A percentile compares a stretch with the other conserved stretches of the same genome.
Evolutionary conservation across 1,140 invertebrate species (phyloP).

Genomic region (Euura lappo): DNA sequence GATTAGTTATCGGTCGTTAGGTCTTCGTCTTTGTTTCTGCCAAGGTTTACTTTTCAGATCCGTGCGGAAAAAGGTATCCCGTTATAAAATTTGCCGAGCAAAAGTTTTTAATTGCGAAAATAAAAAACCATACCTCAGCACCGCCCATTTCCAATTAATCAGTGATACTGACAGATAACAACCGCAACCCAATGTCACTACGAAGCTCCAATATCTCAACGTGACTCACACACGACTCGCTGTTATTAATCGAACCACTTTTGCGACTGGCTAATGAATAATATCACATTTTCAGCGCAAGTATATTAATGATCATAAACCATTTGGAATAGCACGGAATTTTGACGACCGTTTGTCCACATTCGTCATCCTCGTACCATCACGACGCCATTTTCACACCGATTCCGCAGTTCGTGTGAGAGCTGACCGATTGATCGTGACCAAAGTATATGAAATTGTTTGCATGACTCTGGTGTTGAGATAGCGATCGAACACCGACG

Average conservation of each 20-base stretch:
- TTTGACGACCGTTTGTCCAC: too few species aligned
- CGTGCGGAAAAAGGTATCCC: not conserved
- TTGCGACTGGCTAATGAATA: not conserved
- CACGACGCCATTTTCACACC: too few species aligned
- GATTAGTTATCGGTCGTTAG: too few species aligned
- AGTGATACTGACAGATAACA: not conserved
- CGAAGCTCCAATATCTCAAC: not conserved
- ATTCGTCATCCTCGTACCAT: too few species aligned
- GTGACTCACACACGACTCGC: not conserved
- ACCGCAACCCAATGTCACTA: not conserved
- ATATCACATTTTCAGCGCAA: not conserved
- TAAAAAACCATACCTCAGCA: not conserved
- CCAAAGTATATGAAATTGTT: not conserved
- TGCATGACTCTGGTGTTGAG: not conserved
- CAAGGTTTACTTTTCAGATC: too few species aligned
- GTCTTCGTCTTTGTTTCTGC: too few species aligned
- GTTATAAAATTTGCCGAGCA: not conserved
- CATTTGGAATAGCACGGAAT: too few species aligned
- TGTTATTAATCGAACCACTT: not conserved
- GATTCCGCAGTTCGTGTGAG: too few species aligned
- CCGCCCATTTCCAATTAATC: constrained; percentile 2
- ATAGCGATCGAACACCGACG: not conserved
- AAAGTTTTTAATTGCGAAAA: not conserved
- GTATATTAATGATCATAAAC: not conserved
- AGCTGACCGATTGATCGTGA: not conserved